A percentile compares a stretch with the other conserved stretches of the same genome.
Conservation (phyloP, 2,888 invertebrate genomes). For the Eueremaeus valkanovi region DNA sequence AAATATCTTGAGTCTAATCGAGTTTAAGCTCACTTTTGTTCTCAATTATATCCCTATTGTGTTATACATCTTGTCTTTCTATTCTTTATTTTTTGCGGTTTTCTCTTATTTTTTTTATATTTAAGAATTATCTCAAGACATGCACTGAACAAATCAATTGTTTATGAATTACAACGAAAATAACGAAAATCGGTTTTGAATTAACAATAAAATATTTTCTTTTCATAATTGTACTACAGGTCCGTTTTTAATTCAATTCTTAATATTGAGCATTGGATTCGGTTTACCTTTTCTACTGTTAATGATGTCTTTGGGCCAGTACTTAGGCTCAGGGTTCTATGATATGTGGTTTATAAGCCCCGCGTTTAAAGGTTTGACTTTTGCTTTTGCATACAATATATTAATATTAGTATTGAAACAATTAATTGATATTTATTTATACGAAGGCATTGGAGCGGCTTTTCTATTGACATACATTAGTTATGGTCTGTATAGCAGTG, state of each 20-base stretch:
- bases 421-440: too few relatives aligned
- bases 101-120: not conserved
- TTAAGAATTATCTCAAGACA: not conserved
- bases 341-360: constrained; percentile 93
- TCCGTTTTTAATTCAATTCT: constrained; percentile 81
- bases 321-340: constrained; percentile 74
- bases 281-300: constrained; percentile 80
- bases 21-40: not conserved
- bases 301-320: constrained; percentile 78
- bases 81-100: not conserved
- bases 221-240: constrained; percentile 59
- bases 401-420: too few relatives aligned
- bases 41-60: not conserved
- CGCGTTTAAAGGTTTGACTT: constrained; percentile 64
- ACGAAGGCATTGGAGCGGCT: constrained; percentile 72
- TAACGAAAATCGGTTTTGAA: not conserved
- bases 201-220: not conserved
- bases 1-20: constrained; percentile 19
- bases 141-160: constrained; percentile 12
- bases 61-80: too few relatives aligned
- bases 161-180: not conserved
- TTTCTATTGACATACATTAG: constrained; percentile 72
- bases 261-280: constrained; percentile 71
- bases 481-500: constrained; percentile 78
- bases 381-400: not conserved